These are phyloP conservation scores for Prosopocoilus inquinatus DNA, from an alignment of 2,888 invertebrate species.

Conservation along the genomic window DNA sequence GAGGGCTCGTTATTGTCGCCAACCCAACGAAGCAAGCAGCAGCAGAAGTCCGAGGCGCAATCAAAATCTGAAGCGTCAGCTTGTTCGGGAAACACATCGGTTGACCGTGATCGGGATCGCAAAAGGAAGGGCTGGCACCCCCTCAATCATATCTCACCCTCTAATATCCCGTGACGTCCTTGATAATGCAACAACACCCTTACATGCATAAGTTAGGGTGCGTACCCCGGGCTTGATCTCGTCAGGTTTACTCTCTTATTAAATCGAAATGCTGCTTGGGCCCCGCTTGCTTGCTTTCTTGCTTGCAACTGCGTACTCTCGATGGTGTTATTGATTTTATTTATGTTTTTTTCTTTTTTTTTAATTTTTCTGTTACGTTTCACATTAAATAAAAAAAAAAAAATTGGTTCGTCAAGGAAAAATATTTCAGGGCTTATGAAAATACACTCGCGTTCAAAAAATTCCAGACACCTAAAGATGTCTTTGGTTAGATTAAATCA, in stretches of 20 bases:
- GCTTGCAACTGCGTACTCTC: too few species aligned
- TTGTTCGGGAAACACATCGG: constrained; percentile 31
- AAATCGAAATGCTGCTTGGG: constrained; percentile 18
- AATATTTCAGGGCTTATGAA: too few species aligned
- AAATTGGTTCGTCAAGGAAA: too few species aligned
- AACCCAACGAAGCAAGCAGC: too few species aligned
- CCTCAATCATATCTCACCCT: constrained; percentile 52
- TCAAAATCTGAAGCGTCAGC: constrained; percentile 16
- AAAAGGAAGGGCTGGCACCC: constrained; percentile 28
- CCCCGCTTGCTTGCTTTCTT: background rate
- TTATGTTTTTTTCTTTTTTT: too few species aligned
- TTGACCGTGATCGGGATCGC: constrained; percentile 39
- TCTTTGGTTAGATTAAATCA: too few species aligned
- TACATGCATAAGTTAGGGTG: constrained; percentile 31
- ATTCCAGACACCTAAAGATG: too few species aligned
- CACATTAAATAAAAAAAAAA: too few species aligned
- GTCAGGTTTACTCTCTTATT: constrained; percentile 18
- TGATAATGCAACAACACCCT: constrained; percentile 51
- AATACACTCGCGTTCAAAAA: too few species aligned
- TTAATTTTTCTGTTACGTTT: too few species aligned
- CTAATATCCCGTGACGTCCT: constrained; percentile 52
- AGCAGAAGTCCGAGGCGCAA: background rate
- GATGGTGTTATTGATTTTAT: too few species aligned
- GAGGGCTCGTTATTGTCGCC: too few species aligned
- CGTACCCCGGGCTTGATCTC: constrained; percentile 16